Base-by-base conservation (phyloP, 2,888 invertebrate genomes). In the Cerastis leucographa region DNA sequence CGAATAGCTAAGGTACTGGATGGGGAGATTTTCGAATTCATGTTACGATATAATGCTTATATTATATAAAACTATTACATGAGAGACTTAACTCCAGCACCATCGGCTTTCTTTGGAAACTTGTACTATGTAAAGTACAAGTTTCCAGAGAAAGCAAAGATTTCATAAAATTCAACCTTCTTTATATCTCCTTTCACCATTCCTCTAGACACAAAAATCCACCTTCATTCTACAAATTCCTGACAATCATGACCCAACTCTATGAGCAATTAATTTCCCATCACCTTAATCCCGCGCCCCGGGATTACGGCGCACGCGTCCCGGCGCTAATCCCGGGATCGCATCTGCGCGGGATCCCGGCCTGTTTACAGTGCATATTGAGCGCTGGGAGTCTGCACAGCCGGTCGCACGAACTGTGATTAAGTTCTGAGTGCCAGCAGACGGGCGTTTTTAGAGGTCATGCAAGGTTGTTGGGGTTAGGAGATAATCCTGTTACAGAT, bases 271-370 rank as follows among this genome's bases (percentile, higher is more conserved):
- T 87, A 88, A 88, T 87, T 85, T 86, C 78, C 79, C 84, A 88
- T 87, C 81, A 70, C 87, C 79, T 77, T 87, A 87, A 87, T 87
- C 87, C 87, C 79, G 68, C 65, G 79, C 70, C 83, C 77, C 78
- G 70, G 84, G 87, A 87, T 87, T 87, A 87, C 72, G 83, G 83
- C 83, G 88, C 88, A 88, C 88, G 88, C 87, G 88, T 86, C 85
- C 87, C 81, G 81, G 83, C 77, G 80, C 67, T 87, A 87, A 87
- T 87, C 87, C 87, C 88, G 80, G 80, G 83, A 79, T 85, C 80
- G 85, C 84, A 85, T 84, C 85, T 76, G 76, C 84, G 70, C 81
- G 78, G 62, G 86, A 83, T 83, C 65, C 74, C 76, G 71, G 75
- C 64, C 78, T 87, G 87, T 87, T 87, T 88, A 88, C 88, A 77